Evolutionary conservation across 2,113 vertebrate species (phyloP).

Genomic region (Strix uralensis): DNA sequence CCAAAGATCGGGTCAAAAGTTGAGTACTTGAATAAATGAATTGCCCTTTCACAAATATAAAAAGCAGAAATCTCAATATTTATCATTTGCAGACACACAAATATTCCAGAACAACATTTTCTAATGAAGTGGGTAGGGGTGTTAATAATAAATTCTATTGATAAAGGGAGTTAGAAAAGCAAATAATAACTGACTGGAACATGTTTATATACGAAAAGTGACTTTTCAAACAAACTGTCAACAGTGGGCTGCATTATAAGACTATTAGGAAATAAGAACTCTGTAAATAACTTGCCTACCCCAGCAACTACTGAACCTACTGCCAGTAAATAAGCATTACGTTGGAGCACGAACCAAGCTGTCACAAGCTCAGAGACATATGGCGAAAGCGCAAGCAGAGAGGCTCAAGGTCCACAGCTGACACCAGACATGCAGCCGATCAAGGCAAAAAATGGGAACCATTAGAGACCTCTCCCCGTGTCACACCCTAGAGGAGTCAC

Average conservation of each 20-base stretch:
- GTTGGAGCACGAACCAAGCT: slow-evolving; percentile 22
- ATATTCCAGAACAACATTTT: slow-evolving; percentile 65
- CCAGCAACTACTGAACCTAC: neutral
- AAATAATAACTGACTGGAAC: slow-evolving; percentile 60
- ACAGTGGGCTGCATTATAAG: slow-evolving; percentile 56
- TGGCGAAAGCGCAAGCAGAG: neutral
- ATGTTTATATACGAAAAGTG: slow-evolving; percentile 59
- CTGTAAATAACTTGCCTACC: slow-evolving; percentile 45
- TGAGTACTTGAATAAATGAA: slow-evolving; percentile 68
- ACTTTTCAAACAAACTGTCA: slow-evolving; percentile 64
- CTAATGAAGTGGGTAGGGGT: slow-evolving; percentile 45
- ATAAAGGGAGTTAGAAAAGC: slow-evolving; percentile 63
- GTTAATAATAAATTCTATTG: slow-evolving; percentile 71
- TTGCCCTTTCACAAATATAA: slow-evolving; percentile 65
- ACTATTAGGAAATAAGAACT: slow-evolving; percentile 54
- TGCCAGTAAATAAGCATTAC: slow-evolving; percentile 55
- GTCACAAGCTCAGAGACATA: slow-evolving; percentile 16
- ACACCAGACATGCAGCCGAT: neutral
- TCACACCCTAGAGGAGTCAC: fast-evolving
- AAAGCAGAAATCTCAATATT: slow-evolving; percentile 66
- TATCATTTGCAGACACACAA: slow-evolving; percentile 61
- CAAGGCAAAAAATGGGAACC: neutral
- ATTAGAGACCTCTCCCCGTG: neutral
- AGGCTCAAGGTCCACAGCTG: neutral
- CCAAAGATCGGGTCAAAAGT: slow-evolving; percentile 67